Evolutionary conservation across 2,113 vertebrate species (phyloP).

Genomic region (Gasterosteus nipponicus): DNA sequence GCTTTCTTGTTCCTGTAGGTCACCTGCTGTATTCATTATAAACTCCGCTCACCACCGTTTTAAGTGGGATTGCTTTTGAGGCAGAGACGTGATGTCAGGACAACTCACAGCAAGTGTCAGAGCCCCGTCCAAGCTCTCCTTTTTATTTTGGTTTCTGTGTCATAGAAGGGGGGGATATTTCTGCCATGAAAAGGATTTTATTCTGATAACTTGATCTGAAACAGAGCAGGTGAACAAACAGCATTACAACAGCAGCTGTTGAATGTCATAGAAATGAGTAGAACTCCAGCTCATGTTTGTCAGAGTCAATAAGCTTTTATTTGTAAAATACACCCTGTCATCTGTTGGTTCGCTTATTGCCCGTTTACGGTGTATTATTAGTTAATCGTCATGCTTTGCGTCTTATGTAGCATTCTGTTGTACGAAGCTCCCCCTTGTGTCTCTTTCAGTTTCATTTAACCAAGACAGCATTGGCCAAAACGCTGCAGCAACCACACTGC

Average conservation of each 20-base stretch:
- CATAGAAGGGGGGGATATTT: neutral
- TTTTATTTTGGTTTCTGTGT: neutral
- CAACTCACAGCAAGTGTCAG: constrained; percentile 12
- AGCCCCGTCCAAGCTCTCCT: neutral
- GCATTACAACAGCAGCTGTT: neutral
- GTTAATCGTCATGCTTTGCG: no score
- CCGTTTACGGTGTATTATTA: no score
- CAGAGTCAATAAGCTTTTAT: neutral
- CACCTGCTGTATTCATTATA: constrained; percentile 56
- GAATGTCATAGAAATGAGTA: neutral
- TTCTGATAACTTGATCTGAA: neutral
- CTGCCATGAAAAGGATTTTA: neutral
- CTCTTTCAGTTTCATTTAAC: no score
- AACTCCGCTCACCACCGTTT: constrained; percentile 56
- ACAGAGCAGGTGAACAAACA: neutral
- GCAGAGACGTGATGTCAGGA: constrained; percentile 10
- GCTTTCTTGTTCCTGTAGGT: constrained; percentile 65
- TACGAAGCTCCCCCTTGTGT: no score
- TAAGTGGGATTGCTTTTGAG: constrained; percentile 25
- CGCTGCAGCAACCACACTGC: no score
- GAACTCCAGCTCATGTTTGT: neutral
- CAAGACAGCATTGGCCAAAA: no score
- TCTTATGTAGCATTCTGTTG: no score
- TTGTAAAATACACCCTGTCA: neutral
- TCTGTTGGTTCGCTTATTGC: no score